Evolutionary conservation across 2,797 vertebrate genomes (phyloP), one percentile per base, ranked within the genome.

Genomic region (Acipenser transmontanus): DNA sequence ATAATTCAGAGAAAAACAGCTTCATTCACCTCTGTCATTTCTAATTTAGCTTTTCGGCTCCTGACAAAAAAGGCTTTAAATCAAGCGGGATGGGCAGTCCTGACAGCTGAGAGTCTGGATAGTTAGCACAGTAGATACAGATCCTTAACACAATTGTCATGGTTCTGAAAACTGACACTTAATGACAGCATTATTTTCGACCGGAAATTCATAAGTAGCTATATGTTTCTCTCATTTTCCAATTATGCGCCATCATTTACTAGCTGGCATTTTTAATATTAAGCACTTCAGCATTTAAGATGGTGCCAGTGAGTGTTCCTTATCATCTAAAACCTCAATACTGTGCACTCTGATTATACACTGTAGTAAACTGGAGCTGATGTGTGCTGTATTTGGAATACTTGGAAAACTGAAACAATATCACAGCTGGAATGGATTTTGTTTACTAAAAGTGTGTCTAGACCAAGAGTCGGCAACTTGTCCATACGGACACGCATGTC

Each of bases 11-110:
- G 72, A 84, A 83, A 51, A 76, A 85, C 81, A 83, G 81, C 85
- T 91, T 85, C 78, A 82, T 90, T 91, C 86, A 90, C 84, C 84
- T 88, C 83, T 88, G 82, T 84, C 74, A 68, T 81, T 78, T 66
- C 66, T 77, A 82, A 82, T 85, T 81, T 88, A 84, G 86, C 75
- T 76, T 83, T 82, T 76, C 68, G 73, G 76, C 73, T 80, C 74
- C 79, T 87, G 80, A 90, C 66, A 74, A 73, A 87, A 80, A 82
- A 81, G 78, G 63, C n/a, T 79, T 77, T 76, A 88, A 86, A 85
- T 85, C 85, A 81, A 71, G 62, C 70, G 83, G 76, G 81, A 83
- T 82, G 49, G 13, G 84, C 84, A 75, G 82, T 89, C 77, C 78
- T 82, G 73, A 81, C 86, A 82, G 75, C 76, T 84, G 84, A 59